These are phyloP conservation scores for Callocephalon fimbriatum DNA, from an alignment of 2,113 vertebrate species.

Conservation along the genomic window DNA sequence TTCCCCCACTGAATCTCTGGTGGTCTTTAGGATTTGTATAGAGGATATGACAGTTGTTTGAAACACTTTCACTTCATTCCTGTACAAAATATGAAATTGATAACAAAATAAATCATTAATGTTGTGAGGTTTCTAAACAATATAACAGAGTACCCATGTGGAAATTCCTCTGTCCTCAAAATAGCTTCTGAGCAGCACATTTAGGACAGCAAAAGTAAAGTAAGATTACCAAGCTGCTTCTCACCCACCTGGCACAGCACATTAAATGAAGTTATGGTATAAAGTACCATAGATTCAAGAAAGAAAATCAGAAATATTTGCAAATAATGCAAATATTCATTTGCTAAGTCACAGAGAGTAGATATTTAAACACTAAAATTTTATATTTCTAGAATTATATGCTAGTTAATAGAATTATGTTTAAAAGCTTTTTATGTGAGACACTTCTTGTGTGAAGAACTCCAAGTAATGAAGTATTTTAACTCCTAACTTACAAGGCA, in stretches of 20 bases:
- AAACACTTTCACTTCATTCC: not conserved
- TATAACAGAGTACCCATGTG: not conserved
- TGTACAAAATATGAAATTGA: not conserved
- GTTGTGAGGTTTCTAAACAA: not conserved
- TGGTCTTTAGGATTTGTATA: not conserved
- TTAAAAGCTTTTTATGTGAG: not conserved
- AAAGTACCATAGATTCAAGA: not conserved
- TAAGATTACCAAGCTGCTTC: not conserved
- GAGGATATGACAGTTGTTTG: not conserved
- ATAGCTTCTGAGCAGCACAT: not conserved
- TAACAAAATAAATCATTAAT: not conserved
- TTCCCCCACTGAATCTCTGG: not conserved
- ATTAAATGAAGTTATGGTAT: not conserved
- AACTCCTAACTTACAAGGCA: not conserved
- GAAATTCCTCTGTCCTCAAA: not conserved
- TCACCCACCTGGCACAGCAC: rapidly evolving
- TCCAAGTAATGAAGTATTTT: not conserved
- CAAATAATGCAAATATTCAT: not conserved
- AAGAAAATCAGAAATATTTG: not conserved
- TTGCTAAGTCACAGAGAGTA: not conserved
- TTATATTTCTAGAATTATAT: not conserved
- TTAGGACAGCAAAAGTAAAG: not conserved
- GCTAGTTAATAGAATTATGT: not conserved
- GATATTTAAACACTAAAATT: not conserved
- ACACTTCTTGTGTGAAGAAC: not conserved